Base-by-base conservation (phyloP, 2,113 vertebrate genomes). In the Peucedramus taeniatus region DNA sequence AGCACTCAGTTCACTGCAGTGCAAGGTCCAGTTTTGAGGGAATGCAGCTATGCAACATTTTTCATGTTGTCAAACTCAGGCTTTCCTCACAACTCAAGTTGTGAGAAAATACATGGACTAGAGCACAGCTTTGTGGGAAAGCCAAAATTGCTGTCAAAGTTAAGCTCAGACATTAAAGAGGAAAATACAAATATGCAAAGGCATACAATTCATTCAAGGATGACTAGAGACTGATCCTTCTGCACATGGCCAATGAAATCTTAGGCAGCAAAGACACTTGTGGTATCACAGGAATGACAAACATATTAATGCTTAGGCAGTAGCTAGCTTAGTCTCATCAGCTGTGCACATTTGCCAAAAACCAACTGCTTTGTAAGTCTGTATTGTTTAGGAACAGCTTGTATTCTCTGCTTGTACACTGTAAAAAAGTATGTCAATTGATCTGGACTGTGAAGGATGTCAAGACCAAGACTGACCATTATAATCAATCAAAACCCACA, bases 401-500 rank as follows among this genome's bases (percentile, higher is more conserved):
- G 4, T 13, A 42, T 72, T 81, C 6, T 72, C 33, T 89, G 30
- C 1, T 3, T 13, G 3, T 13, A 18, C 5, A 8, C 0, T 0
- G 4, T 5, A 39, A 78, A 42, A 60, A 71, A 20, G 2, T 31
- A 2, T 28, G 10, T 6, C 16, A 69, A 56, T 11, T 47, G 10
- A 31, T 8, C 9, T 28, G 15, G 10, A 60, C 14, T 8, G 30
- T 17, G 20, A 77, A 69, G 18, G 16, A 22, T 53, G 30, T 42
- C 51, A 75, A 66, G 80, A 63, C 23, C 11, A 39, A 83, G 60
- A 39, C 5, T 9, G 3, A 17, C 13, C 11, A 35, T 33, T 40
- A 31, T 18, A 79, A 27, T 20, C 10, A 56, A 22, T 22, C 31
- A 85, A 74, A 87, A 44, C 2, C 11, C 31, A 65, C 12, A 63